A percentile compares a stretch with the other conserved stretches of the same genome.
Conservation (phyloP, 2,797 vertebrate species). For the Hafferia zeledoni region DNA sequence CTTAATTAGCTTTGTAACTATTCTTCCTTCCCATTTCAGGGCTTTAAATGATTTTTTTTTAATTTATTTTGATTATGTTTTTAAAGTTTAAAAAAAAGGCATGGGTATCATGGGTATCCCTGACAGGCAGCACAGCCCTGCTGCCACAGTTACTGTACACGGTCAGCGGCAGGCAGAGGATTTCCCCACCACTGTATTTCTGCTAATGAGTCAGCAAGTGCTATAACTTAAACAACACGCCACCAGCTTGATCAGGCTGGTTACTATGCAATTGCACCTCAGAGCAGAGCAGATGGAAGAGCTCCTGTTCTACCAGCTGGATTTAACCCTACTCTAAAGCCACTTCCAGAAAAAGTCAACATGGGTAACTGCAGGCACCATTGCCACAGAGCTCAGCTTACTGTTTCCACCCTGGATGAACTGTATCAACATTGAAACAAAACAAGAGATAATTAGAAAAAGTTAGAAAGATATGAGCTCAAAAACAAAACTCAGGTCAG, state of each 20-base stretch:
- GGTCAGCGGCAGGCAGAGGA: not conserved
- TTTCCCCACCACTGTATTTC: conserved; percentile 8
- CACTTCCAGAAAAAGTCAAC: not conserved
- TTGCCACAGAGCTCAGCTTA: not conserved
- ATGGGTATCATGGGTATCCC: not conserved
- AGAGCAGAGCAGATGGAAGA: conserved; percentile 5
- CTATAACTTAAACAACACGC: not conserved
- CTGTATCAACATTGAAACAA: not conserved
- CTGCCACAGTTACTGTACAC: not conserved
- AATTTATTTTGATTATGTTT: not conserved
- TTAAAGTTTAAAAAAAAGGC: not conserved
- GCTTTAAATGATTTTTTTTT: not conserved
- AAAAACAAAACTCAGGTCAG: not conserved
- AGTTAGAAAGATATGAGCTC: not conserved
- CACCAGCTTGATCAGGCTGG: not conserved
- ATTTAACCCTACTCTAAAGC: not conserved
- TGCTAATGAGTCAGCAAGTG: conserved; percentile 32
- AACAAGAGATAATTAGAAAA: not conserved
- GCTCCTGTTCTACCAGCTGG: not conserved
- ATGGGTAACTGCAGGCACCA: not conserved
- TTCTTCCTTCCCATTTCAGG: not conserved
- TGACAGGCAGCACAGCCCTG: not conserved
- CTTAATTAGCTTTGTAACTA: not conserved
- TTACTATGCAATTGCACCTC: not conserved
- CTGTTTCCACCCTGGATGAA: fast-evolving